Percentiles rank a stretch among this genome's conserved stretches.
These are phyloP conservation scores for Antechinus flavipes DNA, from an alignment of 2,113 vertebrate genomes.

Conservation along the genomic window DNA sequence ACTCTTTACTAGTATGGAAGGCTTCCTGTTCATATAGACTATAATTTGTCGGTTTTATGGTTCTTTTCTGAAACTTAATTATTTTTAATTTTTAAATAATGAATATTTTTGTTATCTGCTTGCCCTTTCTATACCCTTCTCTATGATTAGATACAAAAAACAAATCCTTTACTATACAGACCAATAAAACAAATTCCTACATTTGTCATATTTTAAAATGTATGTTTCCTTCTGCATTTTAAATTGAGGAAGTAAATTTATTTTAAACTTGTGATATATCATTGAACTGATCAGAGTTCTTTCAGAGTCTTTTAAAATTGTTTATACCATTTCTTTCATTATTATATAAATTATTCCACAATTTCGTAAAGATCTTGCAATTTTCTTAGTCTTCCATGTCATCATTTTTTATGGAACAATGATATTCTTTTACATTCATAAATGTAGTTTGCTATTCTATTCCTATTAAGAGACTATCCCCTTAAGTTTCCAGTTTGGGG, in stretches of 20 bases:
- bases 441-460: background rate
- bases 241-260: background rate
- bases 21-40: background rate
- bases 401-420: background rate
- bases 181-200: background rate
- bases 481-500: background rate
- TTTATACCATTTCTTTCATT: background rate
- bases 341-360: background rate
- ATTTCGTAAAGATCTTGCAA: background rate
- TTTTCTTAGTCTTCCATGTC: background rate
- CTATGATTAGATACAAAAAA: background rate
- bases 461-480: background rate
- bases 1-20: background rate
- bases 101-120: background rate
- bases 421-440: background rate
- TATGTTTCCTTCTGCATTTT: background rate
- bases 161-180: background rate
- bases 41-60: background rate
- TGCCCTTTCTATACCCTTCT: background rate
- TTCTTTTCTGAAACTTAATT: background rate
- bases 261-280: background rate
- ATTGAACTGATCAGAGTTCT: background rate
- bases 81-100: background rate
- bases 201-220: background rate
- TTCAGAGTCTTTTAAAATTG: background rate